Evolutionary conservation across 2,797 vertebrate species (phyloP), one percentile per base, ranked within the genome.

Genomic region (Typhlichthys subterraneus): DNA sequence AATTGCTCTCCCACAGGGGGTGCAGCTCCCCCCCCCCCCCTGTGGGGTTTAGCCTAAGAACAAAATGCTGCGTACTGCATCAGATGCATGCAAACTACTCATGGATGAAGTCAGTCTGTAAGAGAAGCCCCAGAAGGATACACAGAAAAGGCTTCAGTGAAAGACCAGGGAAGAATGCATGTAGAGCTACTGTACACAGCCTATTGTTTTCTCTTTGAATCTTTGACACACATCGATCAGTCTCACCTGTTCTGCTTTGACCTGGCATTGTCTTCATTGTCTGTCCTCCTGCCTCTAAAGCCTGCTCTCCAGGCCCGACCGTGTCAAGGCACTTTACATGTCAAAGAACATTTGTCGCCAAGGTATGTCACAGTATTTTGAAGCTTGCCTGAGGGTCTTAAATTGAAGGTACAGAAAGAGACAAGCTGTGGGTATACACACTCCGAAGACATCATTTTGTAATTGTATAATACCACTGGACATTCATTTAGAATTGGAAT

Each of bases 101-200:
- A 56, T 10, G 38, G 38, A 42, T 7, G 14, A 8, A 86, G 61
- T 67, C 57, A 86, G 61, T 67, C 57, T 45, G 57, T 17, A 8
- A 48, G 63, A 12, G 47, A 77, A 76, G 62, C 69, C 69, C 68
- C 29, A 63, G 71, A 45, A 9, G 46, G 29, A 58, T 59, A 52
- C 33, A 31, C 53, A 46, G 13, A 53, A 75, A 79, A 76, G 77
- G 70, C 45, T 73, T 59, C 65, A 51, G 57, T 53, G 69, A 70
- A 63, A 75, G 45, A 62, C 67, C 62, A 82, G 52, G 85, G 75
- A 83, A 79, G n/a, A 73, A 77, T 76, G 73, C 52, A 4, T 29
- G 23, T 29, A 29, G 3, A 23, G 31, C 13, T 68, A 17, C 10
- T 42, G 17, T 19, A 4, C 2, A 49, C 47, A 47, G 57, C 50